phyloP scores from a whole-genome alignment of 2,888 invertebrate genomes.

The Oxytorus armatus region DNA sequence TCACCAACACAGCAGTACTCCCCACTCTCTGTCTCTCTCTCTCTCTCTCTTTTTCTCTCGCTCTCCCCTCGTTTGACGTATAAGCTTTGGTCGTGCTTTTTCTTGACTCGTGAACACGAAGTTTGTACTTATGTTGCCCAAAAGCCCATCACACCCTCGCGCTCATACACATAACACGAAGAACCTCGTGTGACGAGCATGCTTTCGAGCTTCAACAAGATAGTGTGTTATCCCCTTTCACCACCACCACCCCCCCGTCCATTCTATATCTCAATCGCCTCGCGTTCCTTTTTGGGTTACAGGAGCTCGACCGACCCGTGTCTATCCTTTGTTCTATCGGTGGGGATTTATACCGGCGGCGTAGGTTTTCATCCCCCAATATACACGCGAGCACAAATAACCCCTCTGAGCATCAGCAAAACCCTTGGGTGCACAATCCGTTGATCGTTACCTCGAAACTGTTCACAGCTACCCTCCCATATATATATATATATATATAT shows the following conservation, averaged over 20 bases:
- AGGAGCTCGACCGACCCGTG: conserved; percentile 17
- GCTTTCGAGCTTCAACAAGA: conserved; percentile 15
- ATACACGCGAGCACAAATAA: conserved; percentile 40
- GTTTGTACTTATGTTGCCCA: conserved; percentile 51
- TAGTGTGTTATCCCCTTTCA: conserved; percentile 12
- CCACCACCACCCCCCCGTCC: too few relatives aligned
- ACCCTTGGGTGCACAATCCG: conserved; percentile 36
- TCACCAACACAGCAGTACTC: background rate
- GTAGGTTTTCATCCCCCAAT: conserved; percentile 32
- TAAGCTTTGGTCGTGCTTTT: background rate
- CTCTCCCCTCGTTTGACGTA: conserved; percentile 10
- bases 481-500: background rate
- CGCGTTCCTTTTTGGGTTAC: conserved; percentile 21
- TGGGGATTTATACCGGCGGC: background rate
- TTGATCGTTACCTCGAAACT: conserved; percentile 38
- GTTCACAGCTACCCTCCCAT: conserved; percentile 24
- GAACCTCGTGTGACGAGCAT: conserved; percentile 15
- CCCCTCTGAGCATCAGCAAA: conserved; percentile 41
- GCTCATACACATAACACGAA: background rate
- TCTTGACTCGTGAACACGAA: conserved; percentile 4
- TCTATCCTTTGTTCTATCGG: conserved; percentile 34
- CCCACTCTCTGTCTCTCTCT: conserved; percentile 9
- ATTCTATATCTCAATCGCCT: conserved; percentile 36
- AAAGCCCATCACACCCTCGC: conserved; percentile 13
- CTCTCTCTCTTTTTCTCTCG: conserved; percentile 13